Evolutionary conservation across 2,113 vertebrate genomes (phyloP), one percentile per base, ranked within the genome.

Genomic region (Lophura nycthemera): DNA sequence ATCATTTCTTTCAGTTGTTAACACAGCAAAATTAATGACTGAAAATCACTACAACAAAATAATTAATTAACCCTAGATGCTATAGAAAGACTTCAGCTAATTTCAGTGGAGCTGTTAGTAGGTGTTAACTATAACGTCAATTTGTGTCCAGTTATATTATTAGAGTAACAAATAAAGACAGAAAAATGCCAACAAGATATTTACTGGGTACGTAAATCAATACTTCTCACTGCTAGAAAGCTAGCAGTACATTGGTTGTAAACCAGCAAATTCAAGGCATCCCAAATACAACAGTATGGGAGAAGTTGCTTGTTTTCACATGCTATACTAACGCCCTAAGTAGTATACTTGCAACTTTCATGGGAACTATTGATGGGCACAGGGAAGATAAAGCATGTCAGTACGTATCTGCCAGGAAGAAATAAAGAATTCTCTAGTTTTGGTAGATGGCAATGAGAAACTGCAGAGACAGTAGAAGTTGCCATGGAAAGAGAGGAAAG

Each of bases 71-170:
- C 79, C 61, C 32, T 65, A 22, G 6, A 90, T 43, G 29, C 52
- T 79, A 61, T 9, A 61, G 43, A n/a, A 89, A 57, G 30, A 47
- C 38, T 48, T 42, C 34, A 60, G 25, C 52, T 89, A 66, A 86
- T 57, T 13, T 1, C 21, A 90, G 16, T 15, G 17, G 42, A 81
- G 38, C 47, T 75, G 19, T 86, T 75, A 69, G 19, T 25, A 87
- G 63, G 34, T 22, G 38, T 69, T 92, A 92, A 86, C 57, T 84
- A 61, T 19, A 19, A 72, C 17, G 36, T 81, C 87, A 91, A 93
- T 89, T 84, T 84, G 48, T 3, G 0, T 76, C 66, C 59, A 32
- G 16, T 48, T 92, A 52, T 72, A 63, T 61, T 95, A 70, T 75
- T 11, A 79, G 84, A 96, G 47, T 36, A 69, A 61, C 30, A 24